These are phyloP conservation scores for Leuctra nigra DNA, from an alignment of 2,888 invertebrate species.

Conservation along the genomic window DNA sequence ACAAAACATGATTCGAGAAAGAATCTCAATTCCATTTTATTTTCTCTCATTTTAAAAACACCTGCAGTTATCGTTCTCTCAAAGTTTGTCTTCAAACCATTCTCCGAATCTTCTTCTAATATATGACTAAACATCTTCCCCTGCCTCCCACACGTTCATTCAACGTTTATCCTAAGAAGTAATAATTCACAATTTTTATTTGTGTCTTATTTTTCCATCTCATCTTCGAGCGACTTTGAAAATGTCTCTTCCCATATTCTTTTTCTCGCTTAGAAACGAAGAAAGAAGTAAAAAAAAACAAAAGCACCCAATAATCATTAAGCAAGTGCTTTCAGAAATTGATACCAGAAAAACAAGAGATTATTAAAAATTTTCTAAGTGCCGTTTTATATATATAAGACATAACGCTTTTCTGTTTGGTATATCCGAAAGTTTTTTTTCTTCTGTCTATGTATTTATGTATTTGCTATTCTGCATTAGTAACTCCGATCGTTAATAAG, in stretches of 20 bases:
- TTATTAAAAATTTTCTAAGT: no score
- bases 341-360: conserved; percentile 6
- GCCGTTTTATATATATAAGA: no score
- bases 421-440: no score
- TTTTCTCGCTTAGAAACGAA: not conserved
- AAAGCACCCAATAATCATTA: conserved; percentile 25
- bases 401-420: no score
- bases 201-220: conserved; percentile 7
- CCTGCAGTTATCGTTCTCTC: not conserved
- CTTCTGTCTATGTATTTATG: no score
- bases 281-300: not conserved
- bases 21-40: no score
- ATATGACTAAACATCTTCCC: conserved; percentile 20
- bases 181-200: conserved; percentile 25
- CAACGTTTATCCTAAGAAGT: conserved; percentile 21
- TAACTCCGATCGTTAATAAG: no score
- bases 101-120: conserved; percentile 2
- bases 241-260: not conserved
- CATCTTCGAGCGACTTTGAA: conserved; percentile 1
- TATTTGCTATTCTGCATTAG: no score
- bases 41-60: no score
- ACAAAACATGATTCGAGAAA: no score
- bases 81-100: not conserved
- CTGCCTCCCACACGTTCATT: conserved; percentile 12
- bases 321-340: conserved; percentile 17